These are phyloP conservation scores for Gymnocephalus cernua DNA, from an alignment of 2,113 vertebrate species.

Conservation along the genomic window DNA sequence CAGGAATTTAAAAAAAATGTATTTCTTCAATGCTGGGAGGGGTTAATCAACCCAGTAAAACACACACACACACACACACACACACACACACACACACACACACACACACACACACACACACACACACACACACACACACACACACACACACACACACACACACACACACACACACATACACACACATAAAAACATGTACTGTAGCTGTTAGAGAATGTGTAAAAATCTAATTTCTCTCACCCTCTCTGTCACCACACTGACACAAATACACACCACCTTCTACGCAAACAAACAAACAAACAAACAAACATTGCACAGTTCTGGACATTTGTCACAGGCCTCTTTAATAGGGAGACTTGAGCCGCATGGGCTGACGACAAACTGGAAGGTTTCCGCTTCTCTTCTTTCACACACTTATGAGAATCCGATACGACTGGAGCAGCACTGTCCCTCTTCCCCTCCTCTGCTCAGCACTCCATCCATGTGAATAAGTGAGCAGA, in stretches of 20 bases:
- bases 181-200: slow-evolving; percentile 3
- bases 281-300: slow-evolving; percentile 51
- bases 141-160: not conserved
- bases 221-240: slow-evolving; percentile 31
- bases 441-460: slow-evolving; percentile 33
- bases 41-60: slow-evolving; percentile 14
- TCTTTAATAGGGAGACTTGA: slow-evolving; percentile 53
- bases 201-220: slow-evolving; percentile 27
- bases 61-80: not conserved
- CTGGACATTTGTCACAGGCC: slow-evolving; percentile 42
- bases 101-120: not conserved
- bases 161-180: not conserved
- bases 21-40: not conserved
- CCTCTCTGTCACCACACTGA: slow-evolving; percentile 1
- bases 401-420: slow-evolving; percentile 76
- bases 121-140: not conserved
- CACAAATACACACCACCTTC: slow-evolving; percentile 13
- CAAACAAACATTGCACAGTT: slow-evolving; percentile 43
- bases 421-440: slow-evolving; percentile 73
- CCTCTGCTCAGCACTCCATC: slow-evolving; percentile 57
- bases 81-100: not conserved
- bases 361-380: slow-evolving; percentile 47
- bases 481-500: slow-evolving; percentile 49
- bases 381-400: slow-evolving; percentile 71
- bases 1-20: not conserved